Percentiles rank a stretch among this genome's conserved stretches.
Evolutionary conservation across 2,888 invertebrate genomes (phyloP).

Genomic region (Caenorhabditis wallacei): DNA sequence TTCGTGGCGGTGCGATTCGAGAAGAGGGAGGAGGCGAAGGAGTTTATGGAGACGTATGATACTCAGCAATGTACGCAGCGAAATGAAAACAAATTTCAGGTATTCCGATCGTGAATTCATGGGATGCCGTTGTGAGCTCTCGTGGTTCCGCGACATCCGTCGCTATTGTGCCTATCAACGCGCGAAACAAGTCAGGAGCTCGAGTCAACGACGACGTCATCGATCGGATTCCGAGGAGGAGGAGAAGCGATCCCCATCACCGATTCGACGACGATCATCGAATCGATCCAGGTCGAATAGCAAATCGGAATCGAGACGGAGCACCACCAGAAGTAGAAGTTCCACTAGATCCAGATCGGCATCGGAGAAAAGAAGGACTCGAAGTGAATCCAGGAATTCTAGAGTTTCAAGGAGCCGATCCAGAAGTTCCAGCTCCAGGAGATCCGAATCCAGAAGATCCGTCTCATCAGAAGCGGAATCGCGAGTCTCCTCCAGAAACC

Average conservation of each 20-base stretch:
- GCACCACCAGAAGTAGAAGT: too few relatives aligned
- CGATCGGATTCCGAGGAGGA: constrained; percentile 58
- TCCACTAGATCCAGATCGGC: neutral
- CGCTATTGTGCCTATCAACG: constrained; percentile 70
- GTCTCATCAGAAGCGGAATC: neutral
- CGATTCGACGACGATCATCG: constrained; percentile 12
- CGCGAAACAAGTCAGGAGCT: constrained; percentile 34
- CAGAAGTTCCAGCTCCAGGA: neutral
- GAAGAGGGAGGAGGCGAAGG: constrained; percentile 76
- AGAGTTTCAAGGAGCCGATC: neutral
- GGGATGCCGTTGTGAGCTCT: constrained; percentile 76
- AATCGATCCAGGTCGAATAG: neutral
- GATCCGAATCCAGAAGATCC: neutral
- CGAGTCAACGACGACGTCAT: constrained; percentile 53
- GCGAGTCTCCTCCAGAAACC: neutral
- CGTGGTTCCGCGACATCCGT: constrained; percentile 81
- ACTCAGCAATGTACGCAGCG: too few relatives aligned
- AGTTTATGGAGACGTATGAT: constrained; percentile 75
- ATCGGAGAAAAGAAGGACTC: neutral
- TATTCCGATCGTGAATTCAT: constrained; percentile 75
- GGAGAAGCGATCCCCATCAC: constrained; percentile 1
- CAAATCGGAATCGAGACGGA: constrained; percentile 1
- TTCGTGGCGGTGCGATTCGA: constrained; percentile 82
- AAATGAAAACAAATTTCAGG: constrained; percentile 70
- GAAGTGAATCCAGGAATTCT: neutral